Base-by-base conservation (phyloP, 2,797 vertebrate genomes). In the Balearica regulorum region DNA sequence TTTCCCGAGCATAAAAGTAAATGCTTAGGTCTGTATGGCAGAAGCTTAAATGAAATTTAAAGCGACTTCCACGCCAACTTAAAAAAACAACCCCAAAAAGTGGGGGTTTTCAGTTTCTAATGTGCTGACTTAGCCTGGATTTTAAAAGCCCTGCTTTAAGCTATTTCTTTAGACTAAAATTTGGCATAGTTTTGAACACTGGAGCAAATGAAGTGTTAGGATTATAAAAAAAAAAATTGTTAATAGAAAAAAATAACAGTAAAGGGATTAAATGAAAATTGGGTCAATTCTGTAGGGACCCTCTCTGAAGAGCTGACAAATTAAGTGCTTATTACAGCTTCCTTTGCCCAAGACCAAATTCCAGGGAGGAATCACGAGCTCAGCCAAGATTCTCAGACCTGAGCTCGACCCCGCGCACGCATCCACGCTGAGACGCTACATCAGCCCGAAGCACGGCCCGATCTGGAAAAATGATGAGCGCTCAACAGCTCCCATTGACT, bases 1-100 rank as follows among this genome's bases (percentile, higher is more conserved):
- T 95, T 89, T 83, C 81, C 93, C n/a, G 2, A 85, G 94, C 70
- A 85, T 95, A 55, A 93, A 89, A 94, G 90, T 89, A 72, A 95
- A 91, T 13, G 95, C 95, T 94, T 81, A 85, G 93, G 72, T 71
- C 84, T 91, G 89, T 66, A 26, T 51, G 69, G 93, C 91, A 94
- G 87, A 57, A 87, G 93, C 94, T 93, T 78, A 87, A 90, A 85
- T 72, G 91, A 94, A 92, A 95, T 91, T 93, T 94, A 94, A 96
- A 97, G 77, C 0, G 3, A 87, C 76, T 94, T 93, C 64, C 79
- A 83, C 5, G 2, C 53, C 15, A 39, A 86, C 83, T 85, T 90
- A 65, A 75, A 93, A 85, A 87, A 94, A 91, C 78, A 93, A 31
- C 78, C 49, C 8, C 22, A 26, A 64, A 69, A 90, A 58, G 64